Evolutionary conservation across 2,888 invertebrate species (phyloP), one percentile per base, ranked within the genome.

Genomic region (Ctena decussata): DNA sequence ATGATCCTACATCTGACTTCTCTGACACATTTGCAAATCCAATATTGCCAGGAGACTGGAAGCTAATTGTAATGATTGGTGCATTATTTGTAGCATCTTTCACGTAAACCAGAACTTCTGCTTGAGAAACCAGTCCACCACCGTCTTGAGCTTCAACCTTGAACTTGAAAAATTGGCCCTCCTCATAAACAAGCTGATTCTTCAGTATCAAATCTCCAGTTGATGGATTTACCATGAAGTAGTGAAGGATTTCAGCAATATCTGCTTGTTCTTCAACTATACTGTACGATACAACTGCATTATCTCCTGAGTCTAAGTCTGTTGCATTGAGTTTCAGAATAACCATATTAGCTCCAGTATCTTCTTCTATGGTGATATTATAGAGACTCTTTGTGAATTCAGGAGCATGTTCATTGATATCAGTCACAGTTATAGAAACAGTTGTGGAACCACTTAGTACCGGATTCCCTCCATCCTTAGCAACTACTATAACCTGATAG

Each of bases 281-380:
- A 49, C 77, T 81, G 49, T 87, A 89, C 0, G 75, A 72, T 65
- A 89, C 69, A 15, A 41, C 18, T 15, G 96, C 97, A 94, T 98
- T 98, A 5, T 97, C 97, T 8, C 98, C 98, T 90, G 97, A 97
- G 94, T 99, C 99, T 57, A 97, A 97, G 94, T 99, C 99, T 11
- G 97, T 97, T 0, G 99, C 98, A 27, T 97, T 97, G 0, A 99
- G 97, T 39, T 80, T 83, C 2, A 88, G 32, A 49, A 90, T 71
- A 15, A 82, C 70, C 12, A 85, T 69, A 35, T 77, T 75, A 24
- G 65, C 18, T 11, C 74, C 30, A 30, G 81, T 83, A 24, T 80
- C 85, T 81, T 90, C 90, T 46, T 82, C 78, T 5, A 90, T 78
- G 15, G 87, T 74, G 12, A 85, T 69, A 75, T 83, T 86, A 53